These are phyloP conservation scores for Folsomia manolachei DNA, from an alignment of 2,888 invertebrate genomes.

Conservation along the genomic window DNA sequence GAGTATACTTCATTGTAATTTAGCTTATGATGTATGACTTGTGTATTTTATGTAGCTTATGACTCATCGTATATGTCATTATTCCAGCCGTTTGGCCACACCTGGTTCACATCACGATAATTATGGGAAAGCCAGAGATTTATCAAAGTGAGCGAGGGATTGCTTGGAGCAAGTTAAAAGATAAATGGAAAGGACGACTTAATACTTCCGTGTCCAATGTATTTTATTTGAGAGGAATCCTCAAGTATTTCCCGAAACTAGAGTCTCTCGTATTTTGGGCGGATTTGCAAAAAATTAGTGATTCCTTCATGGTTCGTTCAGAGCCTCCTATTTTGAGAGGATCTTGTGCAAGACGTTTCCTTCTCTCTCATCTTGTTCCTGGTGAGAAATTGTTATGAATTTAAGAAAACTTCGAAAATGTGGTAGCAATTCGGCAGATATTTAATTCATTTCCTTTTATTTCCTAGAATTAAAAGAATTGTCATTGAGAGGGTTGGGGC, in stretches of 20 bases:
- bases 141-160: not conserved
- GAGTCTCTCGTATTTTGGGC: not conserved
- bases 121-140: not conserved
- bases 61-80: no score
- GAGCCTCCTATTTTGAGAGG: no score
- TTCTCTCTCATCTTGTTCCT: no score
- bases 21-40: no score
- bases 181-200: not conserved
- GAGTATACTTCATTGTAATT: no score
- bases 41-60: no score
- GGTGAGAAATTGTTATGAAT: no score
- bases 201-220: not conserved
- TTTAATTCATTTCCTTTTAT: no score
- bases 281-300: not conserved
- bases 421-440: no score
- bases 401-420: no score
- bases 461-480: not conserved
- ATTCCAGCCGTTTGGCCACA: not conserved
- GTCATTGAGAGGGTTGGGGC: not conserved
- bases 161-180: not conserved
- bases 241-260: not conserved
- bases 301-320: no score
- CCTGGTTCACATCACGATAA: not conserved
- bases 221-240: not conserved
- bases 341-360: no score